Evolutionary conservation across 2,797 vertebrate species (phyloP), one percentile per base, ranked within the genome.

Genomic region (Nasua narica): DNA sequence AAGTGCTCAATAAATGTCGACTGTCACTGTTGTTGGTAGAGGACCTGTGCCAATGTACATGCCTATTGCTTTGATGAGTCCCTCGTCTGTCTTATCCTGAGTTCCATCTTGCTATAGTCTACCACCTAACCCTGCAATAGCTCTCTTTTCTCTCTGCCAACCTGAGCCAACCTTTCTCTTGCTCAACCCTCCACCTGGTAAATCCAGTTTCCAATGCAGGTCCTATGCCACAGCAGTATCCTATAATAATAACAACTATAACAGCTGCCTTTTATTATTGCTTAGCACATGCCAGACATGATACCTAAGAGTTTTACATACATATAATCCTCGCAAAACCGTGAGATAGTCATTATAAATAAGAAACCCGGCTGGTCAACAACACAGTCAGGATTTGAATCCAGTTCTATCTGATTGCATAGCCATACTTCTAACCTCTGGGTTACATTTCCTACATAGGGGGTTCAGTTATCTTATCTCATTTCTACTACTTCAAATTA

Each of bases 401-500:
- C 46, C 83, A 96, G 23, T 60, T 86, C 72, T 89, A 21, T 29
- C 37, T 91, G 86, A 78, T 35, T 83, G 3, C 25, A 46, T 2
- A 65, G n/a, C 21, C 72, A 83, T 9, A 87, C 8, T 92, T 43
- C 23, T 67, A 65, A 86, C 29, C 11, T 69, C 76, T 52, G 32
- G 18, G 29, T 77, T 89, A 69, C 19, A 27, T 32, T 94, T 87
- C 46, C 56, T 87, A 21, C 60, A 84, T 35, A 93, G 4, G 3
- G 46, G 72, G 1, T 94, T 94, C 50, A 13, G 19, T 46, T 72
- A 90, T 60, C 72, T 97, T 65, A 21, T 29, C 50, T 82, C 52
- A 83, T 91, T 74, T 95, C 74, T 83, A 37, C 85, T 88, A 43
- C 88, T 88, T 90, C 85, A 82, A 79, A 77, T 90, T 81, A 76